Conservation (phyloP, 2,113 vertebrate species). For the Acrocephalus arundinaceus region DNA sequence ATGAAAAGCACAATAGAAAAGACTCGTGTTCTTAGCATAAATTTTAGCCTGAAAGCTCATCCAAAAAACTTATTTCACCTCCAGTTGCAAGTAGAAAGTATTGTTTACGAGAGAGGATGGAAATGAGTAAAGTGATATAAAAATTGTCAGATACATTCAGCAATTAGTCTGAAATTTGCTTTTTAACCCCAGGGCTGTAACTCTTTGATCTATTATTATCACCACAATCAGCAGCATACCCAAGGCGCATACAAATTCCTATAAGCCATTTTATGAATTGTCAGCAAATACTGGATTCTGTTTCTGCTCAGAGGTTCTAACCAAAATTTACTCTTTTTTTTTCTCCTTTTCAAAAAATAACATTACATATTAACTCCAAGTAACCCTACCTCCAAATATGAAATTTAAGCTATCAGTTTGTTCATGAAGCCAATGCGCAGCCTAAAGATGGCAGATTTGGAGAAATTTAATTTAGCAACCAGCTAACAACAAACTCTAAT, state of each 20-base stretch:
- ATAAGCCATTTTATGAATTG: neutral
- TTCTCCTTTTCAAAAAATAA: neutral
- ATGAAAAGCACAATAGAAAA: neutral
- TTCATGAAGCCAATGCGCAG: neutral
- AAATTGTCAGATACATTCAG: conserved; percentile 30
- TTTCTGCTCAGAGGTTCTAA: neutral
- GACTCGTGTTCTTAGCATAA: neutral
- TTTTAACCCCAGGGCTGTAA: conserved; percentile 24
- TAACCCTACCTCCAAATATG: neutral
- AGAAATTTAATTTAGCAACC: neutral
- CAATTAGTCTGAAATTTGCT: conserved; percentile 54
- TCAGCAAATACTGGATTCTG: neutral
- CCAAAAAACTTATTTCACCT: neutral
- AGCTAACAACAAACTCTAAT: neutral
- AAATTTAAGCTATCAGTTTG: neutral
- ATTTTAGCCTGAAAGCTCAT: neutral
- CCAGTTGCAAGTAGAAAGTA: neutral
- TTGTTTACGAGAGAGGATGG: neutral
- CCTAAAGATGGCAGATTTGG: neutral
- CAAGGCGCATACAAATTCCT: neutral
- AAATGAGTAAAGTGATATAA: neutral
- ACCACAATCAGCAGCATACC: conserved; percentile 1
- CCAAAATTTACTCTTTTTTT: neutral
- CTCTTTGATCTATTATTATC: conserved; percentile 63
- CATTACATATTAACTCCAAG: neutral